phyloP scores from a whole-genome alignment of 1,140 invertebrate species.

The Meloidogyne floridensis region DNA sequence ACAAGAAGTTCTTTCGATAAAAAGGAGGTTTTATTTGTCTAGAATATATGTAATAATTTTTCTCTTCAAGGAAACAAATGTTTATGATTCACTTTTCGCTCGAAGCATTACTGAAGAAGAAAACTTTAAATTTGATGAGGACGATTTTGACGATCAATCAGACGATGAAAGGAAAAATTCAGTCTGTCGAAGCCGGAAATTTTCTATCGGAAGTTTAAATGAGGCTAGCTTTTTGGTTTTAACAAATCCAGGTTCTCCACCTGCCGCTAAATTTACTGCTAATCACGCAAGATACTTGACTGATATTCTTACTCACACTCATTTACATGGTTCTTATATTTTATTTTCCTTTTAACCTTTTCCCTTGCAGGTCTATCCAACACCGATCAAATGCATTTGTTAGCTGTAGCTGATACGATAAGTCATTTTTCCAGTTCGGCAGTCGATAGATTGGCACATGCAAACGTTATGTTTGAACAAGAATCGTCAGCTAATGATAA shows the following conservation, averaged over 20 bases:
- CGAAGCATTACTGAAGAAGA: constrained; percentile 65
- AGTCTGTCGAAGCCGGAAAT: constrained; percentile 69
- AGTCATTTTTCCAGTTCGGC: constrained; percentile 68
- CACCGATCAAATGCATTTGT: constrained; percentile 96
- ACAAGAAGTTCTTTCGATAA: neutral
- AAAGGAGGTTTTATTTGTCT: neutral
- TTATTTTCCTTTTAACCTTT: neutral
- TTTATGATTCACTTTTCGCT: constrained; percentile 66
- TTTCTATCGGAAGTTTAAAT: constrained; percentile 25
- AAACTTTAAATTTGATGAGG: constrained; percentile 72
- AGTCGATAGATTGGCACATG: constrained; percentile 60
- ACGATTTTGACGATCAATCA: constrained; percentile 40
- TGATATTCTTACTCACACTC: constrained; percentile 87
- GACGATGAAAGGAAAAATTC: constrained; percentile 64
- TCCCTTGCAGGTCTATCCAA: constrained; percentile 74
- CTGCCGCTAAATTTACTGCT: constrained; percentile 64
- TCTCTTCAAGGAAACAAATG: constrained; percentile 32
- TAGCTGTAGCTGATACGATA: constrained; percentile 95
- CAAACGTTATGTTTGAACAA: constrained; percentile 58
- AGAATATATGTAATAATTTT: neutral
- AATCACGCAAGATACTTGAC: constrained; percentile 73
- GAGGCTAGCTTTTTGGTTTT: constrained; percentile 1
- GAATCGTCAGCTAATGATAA: constrained; percentile 69
- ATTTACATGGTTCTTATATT: constrained; percentile 77
- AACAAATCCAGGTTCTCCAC: constrained; percentile 24